A percentile compares a stretch with the other conserved stretches of the same genome.
Conservation (phyloP, 2,797 vertebrate species). For the Rhinoraja longicauda region DNA sequence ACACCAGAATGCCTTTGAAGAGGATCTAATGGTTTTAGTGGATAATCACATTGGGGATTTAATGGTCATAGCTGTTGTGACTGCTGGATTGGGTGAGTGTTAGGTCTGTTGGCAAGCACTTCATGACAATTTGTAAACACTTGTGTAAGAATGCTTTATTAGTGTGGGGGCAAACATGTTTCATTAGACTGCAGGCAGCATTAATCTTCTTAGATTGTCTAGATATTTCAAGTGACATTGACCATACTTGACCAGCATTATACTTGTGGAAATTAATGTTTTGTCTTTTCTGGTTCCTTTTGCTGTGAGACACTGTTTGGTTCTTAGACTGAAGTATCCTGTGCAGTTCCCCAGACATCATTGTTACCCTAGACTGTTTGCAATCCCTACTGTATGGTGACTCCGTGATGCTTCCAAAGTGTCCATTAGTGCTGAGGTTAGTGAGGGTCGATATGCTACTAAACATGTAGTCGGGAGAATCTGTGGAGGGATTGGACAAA, state of each 20-base stretch:
- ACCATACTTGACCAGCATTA: background rate
- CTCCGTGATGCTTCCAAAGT: background rate
- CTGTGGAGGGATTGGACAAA: too few relatives aligned
- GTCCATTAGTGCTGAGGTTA: background rate
- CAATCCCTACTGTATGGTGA: background rate
- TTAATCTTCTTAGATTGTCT: too few relatives aligned
- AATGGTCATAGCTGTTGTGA: constrained; percentile 14
- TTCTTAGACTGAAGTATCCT: too few relatives aligned
- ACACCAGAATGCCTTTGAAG: constrained; percentile 11
- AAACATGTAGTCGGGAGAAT: too few relatives aligned
- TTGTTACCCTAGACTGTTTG: background rate
- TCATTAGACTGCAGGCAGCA: background rate
- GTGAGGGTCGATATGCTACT: background rate
- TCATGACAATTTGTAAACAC: background rate
- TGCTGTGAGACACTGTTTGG: background rate
- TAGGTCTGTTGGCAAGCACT: background rate
- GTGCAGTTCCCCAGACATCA: too few relatives aligned
- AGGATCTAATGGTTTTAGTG: constrained; percentile 23
- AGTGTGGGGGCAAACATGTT: background rate
- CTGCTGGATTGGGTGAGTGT: constrained; percentile 24
- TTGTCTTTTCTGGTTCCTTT: background rate
- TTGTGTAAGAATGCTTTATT: background rate
- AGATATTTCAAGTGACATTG: background rate
- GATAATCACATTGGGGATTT: constrained; percentile 16
- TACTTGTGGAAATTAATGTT: background rate